phyloP scores from a whole-genome alignment of 1,140 invertebrate genomes.

The Drosophila rhopaloa region DNA sequence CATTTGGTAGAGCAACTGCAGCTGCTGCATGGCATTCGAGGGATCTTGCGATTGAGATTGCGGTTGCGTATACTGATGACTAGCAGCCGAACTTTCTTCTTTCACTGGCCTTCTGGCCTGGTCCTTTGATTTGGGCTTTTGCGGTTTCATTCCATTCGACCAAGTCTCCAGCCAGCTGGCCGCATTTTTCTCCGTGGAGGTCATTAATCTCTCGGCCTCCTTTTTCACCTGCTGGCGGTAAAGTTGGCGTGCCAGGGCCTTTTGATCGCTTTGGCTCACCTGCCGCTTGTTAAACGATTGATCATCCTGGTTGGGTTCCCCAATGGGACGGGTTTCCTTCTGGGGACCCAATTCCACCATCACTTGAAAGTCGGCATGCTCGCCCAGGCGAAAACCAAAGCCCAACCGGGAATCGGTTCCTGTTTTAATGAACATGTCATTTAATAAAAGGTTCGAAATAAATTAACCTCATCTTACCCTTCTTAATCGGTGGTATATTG shows the following conservation, averaged over 20 bases:
- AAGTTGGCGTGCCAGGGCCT: slow-evolving; percentile 37
- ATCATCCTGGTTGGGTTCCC: slow-evolving; percentile 65
- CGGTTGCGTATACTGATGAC: slow-evolving; percentile 19
- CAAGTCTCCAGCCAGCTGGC: slow-evolving; percentile 74
- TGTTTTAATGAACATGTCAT: slow-evolving; percentile 67
- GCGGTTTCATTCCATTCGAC: slow-evolving; percentile 76
- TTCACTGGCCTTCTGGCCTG: slow-evolving; percentile 1
- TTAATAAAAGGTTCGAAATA: neutral
- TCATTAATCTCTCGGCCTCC: slow-evolving; percentile 39
- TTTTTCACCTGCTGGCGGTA: slow-evolving; percentile 52
- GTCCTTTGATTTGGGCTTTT: slow-evolving; percentile 33
- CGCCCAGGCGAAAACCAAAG: slow-evolving; percentile 91
- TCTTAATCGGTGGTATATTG: slow-evolving; percentile 93
- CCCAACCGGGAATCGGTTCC: slow-evolving; percentile 92
- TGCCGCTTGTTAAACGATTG: slow-evolving; percentile 81
- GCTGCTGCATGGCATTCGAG: slow-evolving; percentile 61
- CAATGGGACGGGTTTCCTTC: slow-evolving; percentile 88
- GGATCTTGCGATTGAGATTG: slow-evolving; percentile 22
- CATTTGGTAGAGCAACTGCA: slow-evolving; percentile 80
- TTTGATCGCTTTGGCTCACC: slow-evolving; percentile 59
- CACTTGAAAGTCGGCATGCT: slow-evolving; percentile 92
- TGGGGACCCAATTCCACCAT: slow-evolving; percentile 92
- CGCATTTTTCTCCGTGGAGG: slow-evolving; percentile 65
- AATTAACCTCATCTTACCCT: slow-evolving; percentile 86
- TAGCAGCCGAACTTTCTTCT: slow-evolving; percentile 23